Evolutionary conservation across 1,140 invertebrate species (phyloP).

Genomic region (Leptopilina boulardi): DNA sequence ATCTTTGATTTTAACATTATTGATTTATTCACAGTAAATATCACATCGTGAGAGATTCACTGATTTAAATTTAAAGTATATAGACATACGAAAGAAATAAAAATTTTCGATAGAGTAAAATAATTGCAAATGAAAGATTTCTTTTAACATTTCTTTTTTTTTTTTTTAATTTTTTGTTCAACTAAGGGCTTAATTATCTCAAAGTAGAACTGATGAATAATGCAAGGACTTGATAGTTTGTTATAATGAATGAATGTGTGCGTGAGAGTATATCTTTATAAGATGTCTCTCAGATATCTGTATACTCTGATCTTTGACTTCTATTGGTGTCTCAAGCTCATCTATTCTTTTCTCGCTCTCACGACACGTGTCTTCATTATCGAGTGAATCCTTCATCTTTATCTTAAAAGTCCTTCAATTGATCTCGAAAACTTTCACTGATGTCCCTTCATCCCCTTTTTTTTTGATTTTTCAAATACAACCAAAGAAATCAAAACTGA

Average conservation of each 20-base stretch:
- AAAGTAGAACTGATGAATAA: slow-evolving; percentile 27
- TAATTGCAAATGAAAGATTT: background rate
- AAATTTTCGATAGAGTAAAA: background rate
- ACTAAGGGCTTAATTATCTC: slow-evolving; percentile 10
- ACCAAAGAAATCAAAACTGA: too few species aligned
- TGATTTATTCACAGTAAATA: too few species aligned
- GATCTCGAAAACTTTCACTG: slow-evolving; percentile 7
- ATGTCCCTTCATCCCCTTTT: background rate
- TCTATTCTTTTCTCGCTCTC: slow-evolving; percentile 26
- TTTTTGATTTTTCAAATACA: too few species aligned
- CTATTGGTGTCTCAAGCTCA: slow-evolving; percentile 1
- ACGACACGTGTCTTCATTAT: slow-evolving; percentile 32
- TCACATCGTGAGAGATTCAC: too few species aligned
- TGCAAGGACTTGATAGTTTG: background rate
- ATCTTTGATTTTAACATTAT: too few species aligned
- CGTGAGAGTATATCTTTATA: slow-evolving; percentile 6
- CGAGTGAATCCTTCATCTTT: slow-evolving; percentile 9
- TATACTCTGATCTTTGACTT: slow-evolving; percentile 21
- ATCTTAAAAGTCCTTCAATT: slow-evolving; percentile 1
- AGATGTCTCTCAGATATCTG: slow-evolving; percentile 25
- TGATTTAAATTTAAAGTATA: too few species aligned
- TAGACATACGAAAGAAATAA: background rate
- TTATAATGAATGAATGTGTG: slow-evolving; percentile 1
- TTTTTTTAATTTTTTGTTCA: slow-evolving; percentile 6
- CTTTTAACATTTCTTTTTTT: background rate